phyloP scores from a whole-genome alignment of 2,113 vertebrate species.

The Sminthopsis crassicaudata region DNA sequence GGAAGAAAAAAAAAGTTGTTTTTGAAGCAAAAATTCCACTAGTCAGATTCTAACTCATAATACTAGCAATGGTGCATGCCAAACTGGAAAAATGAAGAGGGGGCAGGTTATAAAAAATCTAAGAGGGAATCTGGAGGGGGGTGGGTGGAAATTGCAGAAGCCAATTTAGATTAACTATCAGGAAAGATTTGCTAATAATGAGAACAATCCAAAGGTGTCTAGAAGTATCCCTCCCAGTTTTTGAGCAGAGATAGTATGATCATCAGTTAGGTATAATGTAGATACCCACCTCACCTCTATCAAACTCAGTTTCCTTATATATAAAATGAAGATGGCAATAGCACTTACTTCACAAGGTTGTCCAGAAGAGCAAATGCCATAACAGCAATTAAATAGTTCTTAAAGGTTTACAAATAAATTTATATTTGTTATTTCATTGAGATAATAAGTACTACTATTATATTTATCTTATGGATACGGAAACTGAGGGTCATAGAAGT shows the following conservation, averaged over 20 bases:
- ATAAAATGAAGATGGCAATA: not conserved
- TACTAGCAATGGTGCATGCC: not conserved
- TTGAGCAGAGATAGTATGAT: not conserved
- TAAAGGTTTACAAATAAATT: not conserved
- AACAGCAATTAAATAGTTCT: not conserved
- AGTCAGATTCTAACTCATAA: constrained; percentile 16
- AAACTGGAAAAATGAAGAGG: not conserved
- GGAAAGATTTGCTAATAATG: not conserved
- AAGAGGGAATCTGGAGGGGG: not conserved
- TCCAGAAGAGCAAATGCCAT: not conserved
- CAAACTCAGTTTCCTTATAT: not conserved
- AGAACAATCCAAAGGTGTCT: not conserved
- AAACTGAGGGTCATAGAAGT: not conserved
- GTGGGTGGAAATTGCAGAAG: not conserved
- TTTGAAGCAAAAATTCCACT: not conserved
- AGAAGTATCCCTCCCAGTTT: not conserved
- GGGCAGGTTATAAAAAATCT: not conserved
- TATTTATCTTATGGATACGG: not conserved
- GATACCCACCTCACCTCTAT: not conserved
- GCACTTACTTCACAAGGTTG: not conserved
- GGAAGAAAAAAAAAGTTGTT: not conserved
- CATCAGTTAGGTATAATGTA: not conserved
- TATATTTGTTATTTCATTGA: not conserved
- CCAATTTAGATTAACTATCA: not conserved
- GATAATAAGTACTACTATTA: not conserved